A percentile compares a stretch with the other conserved stretches of the same genome.
phyloP scores from a whole-genome alignment of 2,113 vertebrate genomes.

The Gnathonemus longibarbis region DNA sequence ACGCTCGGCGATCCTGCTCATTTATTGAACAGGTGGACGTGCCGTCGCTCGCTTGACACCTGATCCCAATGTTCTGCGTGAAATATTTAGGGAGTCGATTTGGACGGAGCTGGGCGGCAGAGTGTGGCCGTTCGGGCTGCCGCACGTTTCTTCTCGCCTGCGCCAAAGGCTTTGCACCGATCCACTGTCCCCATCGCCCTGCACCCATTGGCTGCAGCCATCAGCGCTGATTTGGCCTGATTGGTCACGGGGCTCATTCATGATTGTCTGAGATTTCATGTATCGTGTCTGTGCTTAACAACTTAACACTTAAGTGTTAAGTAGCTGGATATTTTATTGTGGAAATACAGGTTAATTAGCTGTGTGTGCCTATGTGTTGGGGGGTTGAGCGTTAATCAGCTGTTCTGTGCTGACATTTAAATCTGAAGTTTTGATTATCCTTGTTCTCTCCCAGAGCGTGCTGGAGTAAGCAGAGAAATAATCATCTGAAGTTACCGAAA shows the following conservation, averaged over 20 bases:
- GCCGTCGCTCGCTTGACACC: not conserved
- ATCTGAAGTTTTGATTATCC: not conserved
- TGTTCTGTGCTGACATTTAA: not conserved
- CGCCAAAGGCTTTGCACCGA: not conserved
- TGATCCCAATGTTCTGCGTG: not conserved
- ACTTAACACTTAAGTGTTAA: not conserved
- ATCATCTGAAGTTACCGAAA: not conserved
- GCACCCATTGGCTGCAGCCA: not conserved
- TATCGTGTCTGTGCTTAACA: not conserved
- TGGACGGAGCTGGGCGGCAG: not conserved
- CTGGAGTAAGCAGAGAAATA: not conserved
- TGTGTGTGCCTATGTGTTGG: not conserved
- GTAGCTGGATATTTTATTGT: not conserved
- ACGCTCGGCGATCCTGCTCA: not conserved
- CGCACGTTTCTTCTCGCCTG: not conserved
- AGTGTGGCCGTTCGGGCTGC: not conserved
- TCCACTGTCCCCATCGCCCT: not conserved
- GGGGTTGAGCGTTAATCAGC: not conserved
- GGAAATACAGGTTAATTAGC: not conserved
- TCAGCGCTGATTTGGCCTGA: not conserved
- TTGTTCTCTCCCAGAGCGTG: not conserved
- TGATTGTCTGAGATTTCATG: not conserved
- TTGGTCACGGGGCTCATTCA: not conserved
- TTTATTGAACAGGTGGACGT: conserved; percentile 15
- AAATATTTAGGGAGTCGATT: conserved; percentile 10